Conservation (phyloP, 2,797 vertebrate species). For the Parauchenoglanis ngamensis region DNA sequence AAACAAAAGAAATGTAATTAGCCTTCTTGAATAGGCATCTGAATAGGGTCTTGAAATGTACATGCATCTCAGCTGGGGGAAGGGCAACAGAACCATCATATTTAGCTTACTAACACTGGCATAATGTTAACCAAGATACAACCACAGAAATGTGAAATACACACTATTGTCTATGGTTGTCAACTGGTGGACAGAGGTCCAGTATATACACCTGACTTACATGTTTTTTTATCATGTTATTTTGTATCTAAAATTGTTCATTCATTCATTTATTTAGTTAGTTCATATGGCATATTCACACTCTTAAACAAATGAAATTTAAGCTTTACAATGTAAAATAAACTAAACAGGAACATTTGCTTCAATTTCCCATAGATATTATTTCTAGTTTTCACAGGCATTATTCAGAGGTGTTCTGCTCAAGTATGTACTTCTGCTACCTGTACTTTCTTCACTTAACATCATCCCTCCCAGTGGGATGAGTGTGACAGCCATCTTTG, state of each 20-base stretch:
- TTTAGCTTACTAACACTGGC: not conserved
- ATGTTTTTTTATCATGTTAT: no score
- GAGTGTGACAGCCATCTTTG: not conserved
- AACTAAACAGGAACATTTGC: not conserved
- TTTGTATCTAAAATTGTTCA: not conserved
- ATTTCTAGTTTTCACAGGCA: not conserved
- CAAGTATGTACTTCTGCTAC: not conserved
- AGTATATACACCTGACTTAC: not conserved
- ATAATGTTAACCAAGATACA: not conserved
- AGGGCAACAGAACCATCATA: not conserved
- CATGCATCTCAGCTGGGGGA: not conserved
- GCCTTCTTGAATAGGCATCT: not conserved
- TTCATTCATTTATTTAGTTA: not conserved
- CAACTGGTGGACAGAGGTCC: not conserved
- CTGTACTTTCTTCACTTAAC: not conserved
- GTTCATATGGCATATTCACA: not conserved
- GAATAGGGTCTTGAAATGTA: not conserved
- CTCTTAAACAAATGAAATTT: not conserved
- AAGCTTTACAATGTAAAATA: not conserved
- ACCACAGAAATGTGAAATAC: not conserved
- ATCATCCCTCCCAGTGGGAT: not conserved
- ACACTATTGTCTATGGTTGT: not conserved
- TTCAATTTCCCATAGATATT: not conserved
- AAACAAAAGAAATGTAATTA: not conserved
- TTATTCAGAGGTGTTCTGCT: not conserved